Evolutionary conservation across 2,888 invertebrate genomes (phyloP).

Genomic region (Lypha dubia): DNA sequence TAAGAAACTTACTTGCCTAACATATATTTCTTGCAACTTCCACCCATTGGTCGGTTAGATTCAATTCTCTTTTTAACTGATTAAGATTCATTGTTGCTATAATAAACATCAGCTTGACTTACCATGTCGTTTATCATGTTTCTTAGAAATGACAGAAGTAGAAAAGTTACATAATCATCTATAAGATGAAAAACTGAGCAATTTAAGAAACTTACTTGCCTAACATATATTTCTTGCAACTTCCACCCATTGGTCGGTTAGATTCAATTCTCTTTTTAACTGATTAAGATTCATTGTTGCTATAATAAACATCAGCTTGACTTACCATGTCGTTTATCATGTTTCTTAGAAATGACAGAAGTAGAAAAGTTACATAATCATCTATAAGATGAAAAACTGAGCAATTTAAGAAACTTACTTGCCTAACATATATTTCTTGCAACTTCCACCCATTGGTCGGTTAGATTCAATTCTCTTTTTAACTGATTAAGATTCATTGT

Average conservation of each 20-base stretch:
- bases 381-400: too few relatives aligned
- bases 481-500: slow-evolving; percentile 76
- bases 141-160: slow-evolving; percentile 64
- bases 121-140: slow-evolving; percentile 58
- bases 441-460: slow-evolving; percentile 77
- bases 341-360: slow-evolving; percentile 61
- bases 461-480: slow-evolving; percentile 63
- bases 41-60: slow-evolving; percentile 76
- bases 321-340: slow-evolving; percentile 67
- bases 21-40: slow-evolving; percentile 69
- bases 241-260: slow-evolving; percentile 74
- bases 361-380: slow-evolving; percentile 68
- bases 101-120: slow-evolving; percentile 69
- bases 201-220: too few relatives aligned
- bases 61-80: slow-evolving; percentile 65
- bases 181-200: neutral
- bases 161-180: slow-evolving; percentile 63
- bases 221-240: slow-evolving; percentile 68
- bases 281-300: slow-evolving; percentile 77
- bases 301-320: slow-evolving; percentile 69
- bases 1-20: too few relatives aligned
- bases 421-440: slow-evolving; percentile 49
- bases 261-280: slow-evolving; percentile 59
- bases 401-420: too few relatives aligned
- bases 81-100: slow-evolving; percentile 77